Base-by-base conservation (phyloP, 2,113 vertebrate species). In the Ursus arctos region DNA sequence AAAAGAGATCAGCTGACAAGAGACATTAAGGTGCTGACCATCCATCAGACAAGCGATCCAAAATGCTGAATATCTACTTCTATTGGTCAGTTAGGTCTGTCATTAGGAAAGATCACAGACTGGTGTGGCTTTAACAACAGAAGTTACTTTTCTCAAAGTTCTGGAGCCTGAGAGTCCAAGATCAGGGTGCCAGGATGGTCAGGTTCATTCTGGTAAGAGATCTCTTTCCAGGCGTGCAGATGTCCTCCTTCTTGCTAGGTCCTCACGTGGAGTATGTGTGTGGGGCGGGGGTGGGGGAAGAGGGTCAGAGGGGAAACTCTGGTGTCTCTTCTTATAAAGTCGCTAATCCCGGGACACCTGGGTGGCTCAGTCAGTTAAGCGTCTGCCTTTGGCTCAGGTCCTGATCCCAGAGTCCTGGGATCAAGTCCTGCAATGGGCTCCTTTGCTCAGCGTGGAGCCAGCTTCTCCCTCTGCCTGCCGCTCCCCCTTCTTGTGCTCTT, bases 211-310 rank as follows among this genome's bases (percentile, higher is more conserved):
- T 69, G 15, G 0, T 65, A 43, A 81, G 28, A 47, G 11, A 16
- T 59, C 36, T 72, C 57, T 80, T 57, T 36, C 19, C 61, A 55
- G 59, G 36, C 28, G 49, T 94, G 33, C 36, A 65, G 15, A 86
- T 14, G 31, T 21, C 22, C 14, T 4, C 7, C 76, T 82, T 51
- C 55, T 81, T 16, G 7, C 61, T 33, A 10, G 36, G 36, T 74
- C 47, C 36, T 94, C 24, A 40, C 1, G 3, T 24, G 49, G 31
- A 13, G 4, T 49, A 26, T 21, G 33, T 69, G 16, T 69, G 33
- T 9, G 16, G 1, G 4, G 13, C 14, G 6, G 11, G 5, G 7
- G 8, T 1, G 13, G 33, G 49, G 16, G 18, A 12, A n/a, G 63
- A 67, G 9, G 31, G 43, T 15, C 40, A 28, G 74, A 77, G 43